These are phyloP conservation scores for Aphelocoma coerulescens DNA, from an alignment of 2,113 vertebrate species.

Conservation along the genomic window DNA sequence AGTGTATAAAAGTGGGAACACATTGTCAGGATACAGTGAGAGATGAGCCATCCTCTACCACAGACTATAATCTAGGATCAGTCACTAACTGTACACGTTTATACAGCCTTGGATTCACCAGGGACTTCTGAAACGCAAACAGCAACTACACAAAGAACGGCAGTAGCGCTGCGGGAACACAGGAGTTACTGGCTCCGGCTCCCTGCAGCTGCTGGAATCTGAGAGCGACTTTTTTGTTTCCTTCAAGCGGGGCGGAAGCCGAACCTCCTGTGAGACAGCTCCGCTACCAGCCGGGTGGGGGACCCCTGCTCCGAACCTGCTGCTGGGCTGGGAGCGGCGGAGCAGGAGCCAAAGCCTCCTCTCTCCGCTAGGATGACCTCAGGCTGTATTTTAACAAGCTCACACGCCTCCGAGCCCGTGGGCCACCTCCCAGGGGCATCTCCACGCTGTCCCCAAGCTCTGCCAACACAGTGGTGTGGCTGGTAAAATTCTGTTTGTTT, in stretches of 20 bases:
- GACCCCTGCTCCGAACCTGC: neutral
- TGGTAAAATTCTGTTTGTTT: neutral
- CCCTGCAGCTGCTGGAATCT: neutral
- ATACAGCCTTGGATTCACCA: constrained; percentile 38
- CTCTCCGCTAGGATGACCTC: neutral
- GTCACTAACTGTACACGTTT: constrained; percentile 61
- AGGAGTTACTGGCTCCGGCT: neutral
- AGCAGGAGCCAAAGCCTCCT: neutral
- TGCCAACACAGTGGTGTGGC: constrained; percentile 30
- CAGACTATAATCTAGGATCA: constrained; percentile 61
- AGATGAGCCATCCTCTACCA: constrained; percentile 57
- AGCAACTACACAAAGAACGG: constrained; percentile 17
- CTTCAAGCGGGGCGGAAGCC: neutral
- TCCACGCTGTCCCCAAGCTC: neutral
- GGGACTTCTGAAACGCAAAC: constrained; percentile 20
- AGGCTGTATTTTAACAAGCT: neutral
- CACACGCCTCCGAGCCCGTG: fast-evolving
- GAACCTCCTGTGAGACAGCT: neutral
- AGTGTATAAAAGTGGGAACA: constrained; percentile 63
- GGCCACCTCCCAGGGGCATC: neutral
- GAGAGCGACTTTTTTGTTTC: neutral
- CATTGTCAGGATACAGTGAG: constrained; percentile 54
- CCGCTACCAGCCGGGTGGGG: neutral
- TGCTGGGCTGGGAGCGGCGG: neutral
- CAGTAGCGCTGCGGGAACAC: neutral